Evolutionary conservation across 1,140 invertebrate genomes (phyloP).

Genomic region (Conus betulinus): DNA sequence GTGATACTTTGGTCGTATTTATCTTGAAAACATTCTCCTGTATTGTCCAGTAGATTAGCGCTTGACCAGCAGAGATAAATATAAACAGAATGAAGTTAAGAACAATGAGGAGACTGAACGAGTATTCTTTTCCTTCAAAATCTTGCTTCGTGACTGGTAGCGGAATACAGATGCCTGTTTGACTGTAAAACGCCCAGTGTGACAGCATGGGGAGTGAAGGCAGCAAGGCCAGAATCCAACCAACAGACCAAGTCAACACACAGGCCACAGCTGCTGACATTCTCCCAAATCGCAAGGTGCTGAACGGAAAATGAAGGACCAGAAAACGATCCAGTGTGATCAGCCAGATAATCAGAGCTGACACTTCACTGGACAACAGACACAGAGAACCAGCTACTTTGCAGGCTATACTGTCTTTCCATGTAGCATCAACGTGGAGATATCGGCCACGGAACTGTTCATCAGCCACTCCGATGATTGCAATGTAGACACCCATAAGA

Average conservation of each 20-base stretch:
- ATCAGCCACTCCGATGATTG: background rate
- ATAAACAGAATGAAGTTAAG: background rate
- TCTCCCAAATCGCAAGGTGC: background rate
- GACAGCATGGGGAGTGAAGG: constrained; percentile 17
- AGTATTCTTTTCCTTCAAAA: background rate
- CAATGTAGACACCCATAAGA: constrained; percentile 9
- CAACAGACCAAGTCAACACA: background rate
- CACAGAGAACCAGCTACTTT: background rate
- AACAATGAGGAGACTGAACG: background rate
- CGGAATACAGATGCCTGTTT: constrained; percentile 7
- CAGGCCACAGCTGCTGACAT: background rate
- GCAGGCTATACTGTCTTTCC: background rate
- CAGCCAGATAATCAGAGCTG: background rate
- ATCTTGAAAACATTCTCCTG: background rate
- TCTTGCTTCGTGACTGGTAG: constrained; percentile 28
- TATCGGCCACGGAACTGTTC: background rate
- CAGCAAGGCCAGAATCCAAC: background rate
- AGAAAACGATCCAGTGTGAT: background rate
- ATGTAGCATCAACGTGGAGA: background rate
- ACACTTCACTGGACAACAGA: background rate
- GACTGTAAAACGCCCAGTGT: background rate
- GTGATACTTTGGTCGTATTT: constrained; percentile 22
- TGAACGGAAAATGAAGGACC: background rate
- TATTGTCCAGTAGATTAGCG: background rate
- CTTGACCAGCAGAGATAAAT: background rate